A percentile compares a stretch with the other conserved stretches of the same genome.
Conservation (phyloP, 2,888 invertebrate species). For the Rhopalosiphum nymphaeae region DNA sequence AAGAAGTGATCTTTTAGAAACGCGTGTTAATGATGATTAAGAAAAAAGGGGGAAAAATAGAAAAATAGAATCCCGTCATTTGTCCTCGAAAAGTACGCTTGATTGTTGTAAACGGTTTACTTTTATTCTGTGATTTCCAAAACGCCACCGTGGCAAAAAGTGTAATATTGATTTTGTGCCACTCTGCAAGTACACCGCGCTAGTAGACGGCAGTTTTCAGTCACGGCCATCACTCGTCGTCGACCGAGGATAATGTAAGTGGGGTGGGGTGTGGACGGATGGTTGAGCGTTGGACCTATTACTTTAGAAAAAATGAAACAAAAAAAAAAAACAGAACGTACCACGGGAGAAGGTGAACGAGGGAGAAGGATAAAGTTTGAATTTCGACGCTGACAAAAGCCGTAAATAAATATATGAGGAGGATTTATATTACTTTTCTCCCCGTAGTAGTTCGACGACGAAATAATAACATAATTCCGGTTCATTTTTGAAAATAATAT, state of each 20-base stretch:
- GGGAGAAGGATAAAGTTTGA: neutral
- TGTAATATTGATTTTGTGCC: slow-evolving; percentile 61
- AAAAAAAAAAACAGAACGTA: neutral
- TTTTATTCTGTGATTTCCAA: slow-evolving; percentile 45
- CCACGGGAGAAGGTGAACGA: neutral
- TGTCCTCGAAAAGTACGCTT: neutral
- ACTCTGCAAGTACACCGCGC: neutral
- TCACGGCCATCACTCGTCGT: slow-evolving; percentile 46
- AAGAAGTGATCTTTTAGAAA: neutral
- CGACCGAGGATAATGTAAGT: neutral
- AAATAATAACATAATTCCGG: slow-evolving; percentile 9
- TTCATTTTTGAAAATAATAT: neutral
- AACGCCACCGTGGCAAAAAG: slow-evolving; percentile 39
- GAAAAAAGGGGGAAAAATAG: neutral
- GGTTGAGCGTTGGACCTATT: slow-evolving; percentile 26
- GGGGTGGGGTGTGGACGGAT: neutral
- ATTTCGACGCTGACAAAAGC: slow-evolving; percentile 29
- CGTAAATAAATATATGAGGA: neutral
- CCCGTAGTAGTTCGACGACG: neutral
- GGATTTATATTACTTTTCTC: neutral
- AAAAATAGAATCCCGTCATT: neutral
- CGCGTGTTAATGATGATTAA: neutral
- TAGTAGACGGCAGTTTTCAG: slow-evolving; percentile 46
- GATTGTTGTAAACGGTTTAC: slow-evolving; percentile 40
- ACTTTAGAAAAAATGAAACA: slow-evolving; percentile 14